phyloP scores from a whole-genome alignment of 1,140 invertebrate genomes.

The Sipha flava region DNA sequence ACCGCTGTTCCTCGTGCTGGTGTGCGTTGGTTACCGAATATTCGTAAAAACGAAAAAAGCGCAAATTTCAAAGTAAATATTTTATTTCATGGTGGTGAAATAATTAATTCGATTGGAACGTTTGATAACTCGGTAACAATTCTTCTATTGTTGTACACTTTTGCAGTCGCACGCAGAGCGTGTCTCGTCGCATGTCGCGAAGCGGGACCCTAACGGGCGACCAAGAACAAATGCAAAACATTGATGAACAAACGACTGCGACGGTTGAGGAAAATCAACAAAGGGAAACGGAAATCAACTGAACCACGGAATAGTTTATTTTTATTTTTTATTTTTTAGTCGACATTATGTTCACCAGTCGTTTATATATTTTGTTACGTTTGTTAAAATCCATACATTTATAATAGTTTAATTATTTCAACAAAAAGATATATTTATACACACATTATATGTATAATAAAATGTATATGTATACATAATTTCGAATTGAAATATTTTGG shows the following conservation, averaged over 20 bases:
- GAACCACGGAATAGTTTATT: background rate
- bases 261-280: background rate
- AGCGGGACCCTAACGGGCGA: background rate
- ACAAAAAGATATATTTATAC: background rate
- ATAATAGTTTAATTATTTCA: background rate
- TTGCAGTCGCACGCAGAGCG: background rate
- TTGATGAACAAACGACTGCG: background rate
- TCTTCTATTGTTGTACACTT: too few species aligned
- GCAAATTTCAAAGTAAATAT: conserved; percentile 45
- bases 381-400: background rate
- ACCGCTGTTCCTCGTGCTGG: conserved; percentile 60
- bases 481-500: background rate
- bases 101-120: too few species aligned
- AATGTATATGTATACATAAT: background rate
- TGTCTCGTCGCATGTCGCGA: background rate
- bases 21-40: conserved; percentile 61
- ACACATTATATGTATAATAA: background rate
- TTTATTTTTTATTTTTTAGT: background rate
- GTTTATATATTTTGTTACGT: background rate
- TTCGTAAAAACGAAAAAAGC: conserved; percentile 45
- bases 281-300: background rate
- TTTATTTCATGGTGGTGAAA: too few species aligned
- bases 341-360: too few species aligned
- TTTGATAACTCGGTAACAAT: too few species aligned
- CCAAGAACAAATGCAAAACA: background rate